Evolutionary conservation across 2,888 invertebrate species (phyloP), one percentile per base, ranked within the genome.

Genomic region (Diloba caeruleocephala): DNA sequence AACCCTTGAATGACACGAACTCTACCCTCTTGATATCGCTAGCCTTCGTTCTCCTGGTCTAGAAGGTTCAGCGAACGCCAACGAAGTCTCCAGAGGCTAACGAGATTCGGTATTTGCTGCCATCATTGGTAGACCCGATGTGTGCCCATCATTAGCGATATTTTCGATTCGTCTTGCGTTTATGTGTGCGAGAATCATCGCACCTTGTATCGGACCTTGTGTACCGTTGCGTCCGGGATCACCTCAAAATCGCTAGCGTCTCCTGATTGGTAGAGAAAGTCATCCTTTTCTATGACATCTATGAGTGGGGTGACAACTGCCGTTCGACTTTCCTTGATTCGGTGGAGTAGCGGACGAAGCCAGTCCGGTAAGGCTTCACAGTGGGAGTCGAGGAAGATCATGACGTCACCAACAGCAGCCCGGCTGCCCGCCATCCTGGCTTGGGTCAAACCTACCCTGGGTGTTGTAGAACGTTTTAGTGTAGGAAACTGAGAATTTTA

Each of bases 231-330:
- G 14, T 13, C 10, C 33, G 19, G 31, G 43, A 39, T 62, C 72
- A 88, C 89, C 89, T 89, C 81, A 32, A 87, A 80, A 1, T 71
- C 42, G 1, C 12, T 4, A 1, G 34, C 8, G 13, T 69, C 38
- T n/a, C 82, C 87, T 0, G 69, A 25, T 12, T 81, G 50, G 44
- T 85, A 90, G 36, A 54, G 12, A 2, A 98, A 92, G 3, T 95
- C 96, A 59, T 95, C 93, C 60, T 96, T 61, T 81, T 97, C 96
- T 67, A 99, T 97, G 26, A 97, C 96, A 90, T 99, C 99, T 65
- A 99, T 99, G 52, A 98, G 96, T 0, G 99, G 99, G 52, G 98
- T 97, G 41, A 98, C 90, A 0, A 99, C 98, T 1, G 97, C 96
- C 0, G 94, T 95, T 2, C 95, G 93, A 31, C 96, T 96, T 53